These are phyloP conservation scores for Papilio demoleus DNA, from an alignment of 2,888 invertebrate species.

Conservation along the genomic window DNA sequence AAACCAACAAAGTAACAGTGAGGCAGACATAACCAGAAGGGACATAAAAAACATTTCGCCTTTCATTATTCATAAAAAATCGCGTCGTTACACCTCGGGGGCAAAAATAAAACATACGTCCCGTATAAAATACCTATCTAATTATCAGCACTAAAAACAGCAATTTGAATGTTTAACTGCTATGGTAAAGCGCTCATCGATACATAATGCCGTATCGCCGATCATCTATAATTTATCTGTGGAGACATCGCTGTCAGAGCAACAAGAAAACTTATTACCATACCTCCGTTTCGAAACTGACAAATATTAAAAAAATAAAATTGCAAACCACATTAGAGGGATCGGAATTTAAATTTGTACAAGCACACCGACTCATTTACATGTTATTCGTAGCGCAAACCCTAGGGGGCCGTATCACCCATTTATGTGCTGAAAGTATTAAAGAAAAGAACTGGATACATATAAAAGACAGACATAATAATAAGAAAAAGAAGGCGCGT, in stretches of 20 bases:
- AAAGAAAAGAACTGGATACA: conserved; percentile 80
- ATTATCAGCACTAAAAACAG: conserved; percentile 55
- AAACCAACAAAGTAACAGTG: conserved; percentile 35
- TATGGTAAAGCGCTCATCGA: conserved; percentile 40
- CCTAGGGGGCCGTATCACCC: conserved; percentile 81
- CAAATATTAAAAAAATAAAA: conserved; percentile 30
- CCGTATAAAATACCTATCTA: conserved; percentile 48
- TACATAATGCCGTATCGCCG: conserved; percentile 34
- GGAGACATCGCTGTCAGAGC: conserved; percentile 30
- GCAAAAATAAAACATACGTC: conserved; percentile 45
- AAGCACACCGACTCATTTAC: conserved; percentile 76
- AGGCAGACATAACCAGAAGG: conserved; percentile 32
- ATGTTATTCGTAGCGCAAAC: conserved; percentile 81
- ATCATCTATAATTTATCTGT: conserved; percentile 39
- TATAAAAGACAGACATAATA: conserved; percentile 77
- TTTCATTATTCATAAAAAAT: conserved; percentile 38
- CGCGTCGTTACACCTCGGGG: conserved; percentile 34
- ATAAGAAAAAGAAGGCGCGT: conserved; percentile 76
- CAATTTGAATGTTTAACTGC: conserved; percentile 53
- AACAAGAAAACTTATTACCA: conserved; percentile 27
- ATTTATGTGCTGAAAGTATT: conserved; percentile 83
- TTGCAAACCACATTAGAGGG: conserved; percentile 39
- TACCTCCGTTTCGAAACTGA: conserved; percentile 19
- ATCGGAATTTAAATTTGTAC: conserved; percentile 70
- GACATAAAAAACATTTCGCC: conserved; percentile 37